Conservation (phyloP, 2,113 vertebrate genomes). For the Speoplatyrhinus poulsoni region DNA sequence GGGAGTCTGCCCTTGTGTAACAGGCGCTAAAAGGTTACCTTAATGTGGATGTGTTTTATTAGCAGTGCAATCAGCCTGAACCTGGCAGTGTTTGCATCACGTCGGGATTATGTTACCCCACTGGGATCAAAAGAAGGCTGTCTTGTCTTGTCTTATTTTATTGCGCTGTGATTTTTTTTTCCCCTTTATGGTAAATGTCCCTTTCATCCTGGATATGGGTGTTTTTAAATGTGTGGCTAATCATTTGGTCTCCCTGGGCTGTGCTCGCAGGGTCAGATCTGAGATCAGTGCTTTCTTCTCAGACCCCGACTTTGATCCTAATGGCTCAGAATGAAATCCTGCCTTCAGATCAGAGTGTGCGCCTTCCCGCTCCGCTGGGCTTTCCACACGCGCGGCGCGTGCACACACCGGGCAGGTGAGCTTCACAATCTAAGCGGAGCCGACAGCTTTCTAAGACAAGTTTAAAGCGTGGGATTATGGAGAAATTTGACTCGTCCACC, state of each 20-base stretch:
- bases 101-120: too few species aligned
- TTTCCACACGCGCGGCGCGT: conserved; percentile 27
- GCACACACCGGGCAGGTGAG: conserved; percentile 54
- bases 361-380: conserved; percentile 27
- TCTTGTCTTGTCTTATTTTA: too few species aligned
- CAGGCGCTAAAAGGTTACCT: too few species aligned
- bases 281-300: conserved; percentile 54
- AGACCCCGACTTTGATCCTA: conserved; percentile 62
- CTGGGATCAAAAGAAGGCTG: too few species aligned
- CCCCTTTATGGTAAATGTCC: not conserved
- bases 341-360: conserved; percentile 8
- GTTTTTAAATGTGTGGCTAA: not conserved
- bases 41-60: too few species aligned
- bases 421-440: conserved; percentile 52
- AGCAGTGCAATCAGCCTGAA: too few species aligned
- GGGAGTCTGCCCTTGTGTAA: too few species aligned
- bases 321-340: conserved; percentile 55
- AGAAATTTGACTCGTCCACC: conserved; percentile 59
- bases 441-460: conserved; percentile 53
- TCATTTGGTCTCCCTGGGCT: not conserved
- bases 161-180: too few species aligned
- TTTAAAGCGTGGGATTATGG: conserved; percentile 55
- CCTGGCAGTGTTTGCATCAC: too few species aligned
- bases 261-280: conserved; percentile 19
- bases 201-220: not conserved